phyloP scores from a whole-genome alignment of 2,797 vertebrate species.

The Columba guinea region DNA sequence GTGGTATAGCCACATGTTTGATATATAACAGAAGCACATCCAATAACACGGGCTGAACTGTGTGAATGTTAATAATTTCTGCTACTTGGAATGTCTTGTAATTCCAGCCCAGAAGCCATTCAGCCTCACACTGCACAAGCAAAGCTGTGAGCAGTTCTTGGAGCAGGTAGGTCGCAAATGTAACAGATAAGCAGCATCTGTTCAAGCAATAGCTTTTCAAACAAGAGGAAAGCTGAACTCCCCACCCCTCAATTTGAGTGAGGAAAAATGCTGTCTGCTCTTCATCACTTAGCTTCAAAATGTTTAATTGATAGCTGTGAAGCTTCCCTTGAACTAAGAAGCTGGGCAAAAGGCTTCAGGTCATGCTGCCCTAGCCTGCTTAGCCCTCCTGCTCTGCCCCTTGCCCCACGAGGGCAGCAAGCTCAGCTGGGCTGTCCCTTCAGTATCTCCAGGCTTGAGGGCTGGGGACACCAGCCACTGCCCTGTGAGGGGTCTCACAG shows the following conservation, averaged over 20 bases:
- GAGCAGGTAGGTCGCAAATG: neutral
- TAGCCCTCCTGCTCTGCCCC: neutral
- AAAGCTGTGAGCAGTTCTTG: accelerated
- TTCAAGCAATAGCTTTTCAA: neutral
- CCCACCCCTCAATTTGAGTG: accelerated
- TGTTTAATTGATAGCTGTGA: neutral
- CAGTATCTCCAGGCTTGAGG: neutral
- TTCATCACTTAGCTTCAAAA: neutral
- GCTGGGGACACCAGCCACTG: neutral
- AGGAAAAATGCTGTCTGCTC: neutral
- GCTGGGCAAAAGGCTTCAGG: neutral
- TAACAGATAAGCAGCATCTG: neutral
- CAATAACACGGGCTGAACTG: accelerated
- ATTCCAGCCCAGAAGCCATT: neutral
- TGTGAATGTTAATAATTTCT: neutral
- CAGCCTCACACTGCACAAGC: neutral
- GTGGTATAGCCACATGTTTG: neutral
- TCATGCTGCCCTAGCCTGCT: neutral
- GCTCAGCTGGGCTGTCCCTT: neutral
- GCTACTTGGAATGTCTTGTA: neutral
- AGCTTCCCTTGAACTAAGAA: neutral
- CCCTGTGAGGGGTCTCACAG: neutral
- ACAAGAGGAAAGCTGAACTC: neutral
- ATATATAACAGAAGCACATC: neutral
- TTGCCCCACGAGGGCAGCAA: neutral